A percentile compares a stretch with the other conserved stretches of the same genome.
These are phyloP conservation scores for Phrixothrix hirtus DNA, from an alignment of 2,888 invertebrate species.

Conservation along the genomic window DNA sequence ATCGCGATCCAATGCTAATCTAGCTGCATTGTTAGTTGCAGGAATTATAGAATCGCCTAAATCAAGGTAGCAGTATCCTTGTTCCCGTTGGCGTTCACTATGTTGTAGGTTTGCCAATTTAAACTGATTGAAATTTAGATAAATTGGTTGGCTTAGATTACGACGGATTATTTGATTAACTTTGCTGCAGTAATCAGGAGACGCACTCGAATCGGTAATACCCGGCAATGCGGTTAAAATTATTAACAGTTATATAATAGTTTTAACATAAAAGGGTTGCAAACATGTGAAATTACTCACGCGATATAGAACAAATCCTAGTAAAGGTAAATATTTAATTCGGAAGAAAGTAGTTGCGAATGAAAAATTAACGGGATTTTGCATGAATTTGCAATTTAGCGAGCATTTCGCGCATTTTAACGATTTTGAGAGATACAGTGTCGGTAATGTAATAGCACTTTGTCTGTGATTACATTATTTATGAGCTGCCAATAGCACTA, in stretches of 20 bases:
- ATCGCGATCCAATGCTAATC: slow-evolving; percentile 45
- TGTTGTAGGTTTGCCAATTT: slow-evolving; percentile 38
- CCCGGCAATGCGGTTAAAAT: slow-evolving; percentile 2
- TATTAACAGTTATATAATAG: background rate
- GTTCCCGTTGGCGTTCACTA: slow-evolving; percentile 20
- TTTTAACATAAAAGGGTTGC: background rate
- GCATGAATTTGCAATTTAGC: slow-evolving; percentile 37
- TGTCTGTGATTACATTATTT: slow-evolving; percentile 52
- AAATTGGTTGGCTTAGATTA: slow-evolving; percentile 41
- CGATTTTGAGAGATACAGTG: slow-evolving; percentile 32
- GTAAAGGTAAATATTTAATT: slow-evolving; percentile 31
- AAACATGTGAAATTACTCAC: slow-evolving; percentile 4
- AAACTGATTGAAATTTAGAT: slow-evolving; percentile 45
- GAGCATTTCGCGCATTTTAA: slow-evolving; percentile 34
- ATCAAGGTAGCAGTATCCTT: slow-evolving; percentile 26
- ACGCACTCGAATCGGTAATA: slow-evolving; percentile 2
- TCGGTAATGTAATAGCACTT: slow-evolving; percentile 51
- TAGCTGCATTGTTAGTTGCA: slow-evolving; percentile 44
- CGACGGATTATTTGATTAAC: slow-evolving; percentile 35
- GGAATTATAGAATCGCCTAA: slow-evolving; percentile 43
- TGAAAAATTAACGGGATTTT: slow-evolving; percentile 41
- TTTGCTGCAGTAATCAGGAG: slow-evolving; percentile 16
- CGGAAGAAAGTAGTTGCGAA: slow-evolving; percentile 35
- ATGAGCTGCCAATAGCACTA: slow-evolving; percentile 51
- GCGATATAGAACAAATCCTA: slow-evolving; percentile 16